phyloP scores from a whole-genome alignment of 2,113 vertebrate genomes.

The Castor canadensis region DNA sequence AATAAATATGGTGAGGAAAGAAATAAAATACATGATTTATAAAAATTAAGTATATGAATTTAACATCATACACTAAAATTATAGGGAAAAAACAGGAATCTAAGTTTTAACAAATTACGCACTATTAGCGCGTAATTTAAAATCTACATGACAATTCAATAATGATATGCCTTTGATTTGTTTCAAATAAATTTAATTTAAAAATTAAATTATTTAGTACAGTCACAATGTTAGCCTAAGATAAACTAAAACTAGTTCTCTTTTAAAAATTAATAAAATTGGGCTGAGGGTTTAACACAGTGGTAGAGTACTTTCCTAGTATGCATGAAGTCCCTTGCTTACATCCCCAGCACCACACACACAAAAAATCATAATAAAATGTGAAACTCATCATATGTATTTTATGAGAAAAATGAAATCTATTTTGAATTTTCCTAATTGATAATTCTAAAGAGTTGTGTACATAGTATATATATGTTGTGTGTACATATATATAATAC shows the following conservation, averaged over 20 bases:
- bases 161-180: slow-evolving; percentile 14
- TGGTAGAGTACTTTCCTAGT: not conserved
- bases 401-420: slow-evolving; percentile 29
- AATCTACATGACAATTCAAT: slow-evolving; percentile 15
- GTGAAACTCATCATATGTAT: slow-evolving; percentile 37
- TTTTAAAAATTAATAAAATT: slow-evolving; percentile 41
- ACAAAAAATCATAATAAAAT: not conserved
- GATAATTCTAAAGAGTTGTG: slow-evolving; percentile 46
- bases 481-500: not conserved
- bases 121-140: not conserved
- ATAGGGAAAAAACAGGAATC: not conserved
- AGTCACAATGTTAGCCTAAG: slow-evolving; percentile 2
- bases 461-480: not conserved
- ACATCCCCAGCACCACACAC: not conserved
- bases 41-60: slow-evolving; percentile 29
- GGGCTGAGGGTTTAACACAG: not conserved
- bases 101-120: slow-evolving; percentile 48
- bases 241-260: slow-evolving; percentile 40
- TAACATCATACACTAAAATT: slow-evolving; percentile 14
- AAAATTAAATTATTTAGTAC: slow-evolving; percentile 35
- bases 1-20: slow-evolving; percentile 13
- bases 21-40: not conserved
- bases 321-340: not conserved
- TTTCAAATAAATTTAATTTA: slow-evolving; percentile 51
- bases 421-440: not conserved